phyloP scores from a whole-genome alignment of 2,888 invertebrate genomes.

The Andrena flavipes region DNA sequence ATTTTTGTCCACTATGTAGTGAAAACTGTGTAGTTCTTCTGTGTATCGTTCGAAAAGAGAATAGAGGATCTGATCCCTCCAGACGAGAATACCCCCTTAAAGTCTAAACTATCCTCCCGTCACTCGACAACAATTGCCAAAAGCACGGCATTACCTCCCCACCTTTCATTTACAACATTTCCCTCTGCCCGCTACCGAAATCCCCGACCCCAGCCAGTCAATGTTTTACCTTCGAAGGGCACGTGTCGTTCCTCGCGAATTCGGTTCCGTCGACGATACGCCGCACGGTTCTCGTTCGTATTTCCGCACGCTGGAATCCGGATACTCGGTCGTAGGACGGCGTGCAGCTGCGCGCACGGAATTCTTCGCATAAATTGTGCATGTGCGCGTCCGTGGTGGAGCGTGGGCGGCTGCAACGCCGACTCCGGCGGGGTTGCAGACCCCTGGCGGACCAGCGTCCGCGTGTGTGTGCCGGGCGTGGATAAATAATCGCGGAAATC shows the following conservation, averaged over 20 bases:
- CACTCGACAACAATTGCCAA: background rate
- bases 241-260: background rate
- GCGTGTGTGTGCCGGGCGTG: constrained; percentile 25
- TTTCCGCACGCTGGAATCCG: constrained; percentile 71
- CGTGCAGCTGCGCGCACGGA: constrained; percentile 70
- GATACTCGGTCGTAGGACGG: constrained; percentile 56
- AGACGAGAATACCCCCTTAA: too few relatives aligned
- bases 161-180: background rate
- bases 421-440: constrained; percentile 50
- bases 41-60: too few relatives aligned
- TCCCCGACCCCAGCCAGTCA: background rate
- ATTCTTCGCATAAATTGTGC: constrained; percentile 73
- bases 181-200: background rate
- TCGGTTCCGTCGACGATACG: background rate
- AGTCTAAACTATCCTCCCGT: too few relatives aligned
- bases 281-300: constrained; percentile 35
- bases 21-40: too few relatives aligned
- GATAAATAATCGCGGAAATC: constrained; percentile 77
- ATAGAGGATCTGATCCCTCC: too few relatives aligned
- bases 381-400: constrained; percentile 54
- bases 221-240: background rate
- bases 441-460: constrained; percentile 42
- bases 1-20: too few relatives aligned
- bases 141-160: background rate
- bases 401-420: constrained; percentile 62